Evolutionary conservation across 2,888 invertebrate genomes (phyloP), one percentile per base, ranked within the genome.

Genomic region (Hylaea fasciaria): DNA sequence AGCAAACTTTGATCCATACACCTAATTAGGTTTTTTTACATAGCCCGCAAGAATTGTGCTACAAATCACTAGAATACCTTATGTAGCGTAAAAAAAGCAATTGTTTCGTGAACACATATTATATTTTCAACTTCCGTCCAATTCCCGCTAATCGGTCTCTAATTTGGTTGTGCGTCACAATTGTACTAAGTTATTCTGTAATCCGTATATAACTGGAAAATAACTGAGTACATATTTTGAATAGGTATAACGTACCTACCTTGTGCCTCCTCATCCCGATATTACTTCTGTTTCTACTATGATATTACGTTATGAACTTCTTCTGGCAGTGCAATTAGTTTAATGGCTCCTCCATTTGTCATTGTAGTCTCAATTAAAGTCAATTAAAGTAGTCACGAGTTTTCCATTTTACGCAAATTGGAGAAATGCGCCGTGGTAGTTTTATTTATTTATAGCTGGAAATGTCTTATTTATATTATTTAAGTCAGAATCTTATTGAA

Each of bases 81-180:
- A 2, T 32, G 28, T 32, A 9, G 32, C 7, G 32, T 9, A 1
- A 9, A 32, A 32, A 32, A 37, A 37, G 1, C n/a, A 46, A 47
- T 41, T 46, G 46, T 50, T 52, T 41, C 12, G 32, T 37, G 35
- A 52, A 37, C n/a, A 29, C 16, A 14, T 16, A 43, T 5, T 2
- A 5, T 22, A 45, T 60, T 37, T 47, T 35, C 46, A 17, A 22
- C 60, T n/a, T 60, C 60, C 60, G 54, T n/a, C 28, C 40, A 54
- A 46, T 54, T 55, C 14, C 40, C 54, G 50, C 45, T 53, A 32
- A 32, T 32, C 5, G 32, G 32, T 32, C 32, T 7, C 32, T 7
- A 59, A 59, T 59, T 47, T 47, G 41, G 51, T 29, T 52, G 39
- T 32, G 40, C 47, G 60, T 60, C 45, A 57, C 48, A 16, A 11